These are phyloP conservation scores for Melipona quadrifasciata DNA, from an alignment of 1,140 invertebrate species.

Conservation along the genomic window DNA sequence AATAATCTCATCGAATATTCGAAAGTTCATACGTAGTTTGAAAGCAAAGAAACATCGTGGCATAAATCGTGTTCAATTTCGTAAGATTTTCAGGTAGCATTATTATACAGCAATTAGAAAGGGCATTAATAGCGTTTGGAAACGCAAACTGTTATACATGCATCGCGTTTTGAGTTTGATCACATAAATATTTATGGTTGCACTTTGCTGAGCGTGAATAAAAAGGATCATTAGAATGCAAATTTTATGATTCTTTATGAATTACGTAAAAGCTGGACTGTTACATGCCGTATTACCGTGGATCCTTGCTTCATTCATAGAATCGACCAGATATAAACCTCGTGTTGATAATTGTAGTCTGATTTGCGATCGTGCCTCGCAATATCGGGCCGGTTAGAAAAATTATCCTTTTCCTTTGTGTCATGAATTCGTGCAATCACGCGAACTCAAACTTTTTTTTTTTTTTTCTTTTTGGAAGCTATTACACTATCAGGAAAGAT, in stretches of 20 bases:
- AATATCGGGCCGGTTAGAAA: slow-evolving; percentile 48
- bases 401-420: slow-evolving; percentile 53
- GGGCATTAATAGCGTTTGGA: background rate
- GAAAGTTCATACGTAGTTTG: background rate
- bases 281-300: slow-evolving; percentile 44
- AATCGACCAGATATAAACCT: slow-evolving; percentile 52
- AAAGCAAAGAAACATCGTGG: background rate
- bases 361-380: slow-evolving; percentile 28
- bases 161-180: background rate
- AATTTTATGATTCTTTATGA: slow-evolving; percentile 41
- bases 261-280: slow-evolving; percentile 47
- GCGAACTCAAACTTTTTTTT: background rate
- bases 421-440: too few relatives aligned
- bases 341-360: slow-evolving; percentile 50
- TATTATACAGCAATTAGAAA: background rate
- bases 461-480: background rate
- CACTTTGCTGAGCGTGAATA: background rate
- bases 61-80: background rate
- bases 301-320: slow-evolving; percentile 59
- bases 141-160: background rate
- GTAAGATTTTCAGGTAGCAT: background rate
- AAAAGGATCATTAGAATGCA: slow-evolving; percentile 16
- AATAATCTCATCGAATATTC: background rate
- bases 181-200: background rate
- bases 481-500: background rate